Evolutionary conservation across 2,113 vertebrate genomes (phyloP), one percentile per base, ranked within the genome.

Genomic region (Notiomystis cincta): DNA sequence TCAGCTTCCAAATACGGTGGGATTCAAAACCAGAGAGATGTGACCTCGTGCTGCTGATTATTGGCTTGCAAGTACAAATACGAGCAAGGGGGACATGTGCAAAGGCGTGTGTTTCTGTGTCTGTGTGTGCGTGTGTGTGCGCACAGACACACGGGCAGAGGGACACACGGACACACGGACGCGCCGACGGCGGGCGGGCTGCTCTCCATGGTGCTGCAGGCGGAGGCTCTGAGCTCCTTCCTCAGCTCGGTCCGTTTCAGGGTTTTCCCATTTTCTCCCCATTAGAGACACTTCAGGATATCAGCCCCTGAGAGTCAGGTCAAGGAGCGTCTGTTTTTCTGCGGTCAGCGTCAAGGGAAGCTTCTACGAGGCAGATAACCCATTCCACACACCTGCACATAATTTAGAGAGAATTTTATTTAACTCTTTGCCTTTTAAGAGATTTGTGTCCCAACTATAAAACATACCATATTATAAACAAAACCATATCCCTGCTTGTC

Each of bases 131-230:
- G 31, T 35, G 24, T 20, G 23, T 11, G 60, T 31, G 12, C 7
- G 3, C 31, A 25, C 1, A 3, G 9, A 17, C 31, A n/a, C 33
- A n/a, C 1, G 24, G 71, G 9, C n/a, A 12, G 4, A 3, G 2
- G 6, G 15, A 10, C 33, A 3, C 6, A 12, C 3, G 2, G 30
- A 27, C 27, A 5, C 3, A 2, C 0, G 7, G 31, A 5, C 33
- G 23, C 6, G 15, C 28, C 30, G 2, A 21, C 10, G 13, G 33
- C 2, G 0, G 30, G 3, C 7, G 24, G 13, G 50, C 3, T 28
- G 79, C 97, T 98, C 93, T 97, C 97, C 95, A 95, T 70, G 95
- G 95, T 96, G 82, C 97, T 97, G 95, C 85, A 79, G 56, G 3
- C 0, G 1, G 27, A 21, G 4, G 10, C 30, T 23, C 47, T 4